These are phyloP conservation scores for Macroramphosus scolopax DNA, from an alignment of 2,797 vertebrate species.

Conservation along the genomic window DNA sequence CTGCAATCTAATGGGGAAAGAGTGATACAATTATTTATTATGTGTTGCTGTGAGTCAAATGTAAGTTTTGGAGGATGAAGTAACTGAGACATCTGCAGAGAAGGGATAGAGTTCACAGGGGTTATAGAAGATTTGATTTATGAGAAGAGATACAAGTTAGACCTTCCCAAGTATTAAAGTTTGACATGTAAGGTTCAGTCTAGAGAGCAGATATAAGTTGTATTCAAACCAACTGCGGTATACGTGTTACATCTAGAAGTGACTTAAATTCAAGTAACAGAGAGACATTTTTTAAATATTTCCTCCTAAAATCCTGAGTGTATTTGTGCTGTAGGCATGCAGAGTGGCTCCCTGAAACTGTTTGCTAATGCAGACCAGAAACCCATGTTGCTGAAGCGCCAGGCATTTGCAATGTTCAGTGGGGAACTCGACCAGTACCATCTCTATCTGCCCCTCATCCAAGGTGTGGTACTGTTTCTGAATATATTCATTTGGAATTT, in stretches of 20 bases:
- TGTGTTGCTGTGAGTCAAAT: too few species aligned
- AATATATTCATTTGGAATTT: too few species aligned
- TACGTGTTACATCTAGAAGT: too few species aligned
- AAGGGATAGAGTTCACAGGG: too few species aligned
- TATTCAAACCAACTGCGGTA: too few species aligned
- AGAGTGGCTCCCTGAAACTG: conserved; percentile 92
- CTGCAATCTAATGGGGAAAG: neutral
- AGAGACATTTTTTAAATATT: neutral
- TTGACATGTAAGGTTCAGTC: too few species aligned
- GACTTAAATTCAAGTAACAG: neutral
- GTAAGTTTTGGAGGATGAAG: too few species aligned
- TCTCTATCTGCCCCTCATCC: conserved; percentile 95
- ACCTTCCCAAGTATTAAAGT: too few species aligned
- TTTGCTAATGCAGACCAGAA: conserved; percentile 90
- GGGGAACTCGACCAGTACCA: conserved; percentile 96
- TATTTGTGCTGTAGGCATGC: conserved; percentile 82
- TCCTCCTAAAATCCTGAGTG: neutral
- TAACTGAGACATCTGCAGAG: neutral
- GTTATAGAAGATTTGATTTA: too few species aligned
- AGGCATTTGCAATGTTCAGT: conserved; percentile 94
- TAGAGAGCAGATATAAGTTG: too few species aligned
- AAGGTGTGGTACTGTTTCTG: conserved; percentile 74
- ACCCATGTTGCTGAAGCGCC: conserved; percentile 93
- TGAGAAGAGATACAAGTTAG: too few species aligned
- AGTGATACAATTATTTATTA: neutral